phyloP scores from a whole-genome alignment of 2,113 vertebrate genomes.

The Sakesphorus luctuosus region DNA sequence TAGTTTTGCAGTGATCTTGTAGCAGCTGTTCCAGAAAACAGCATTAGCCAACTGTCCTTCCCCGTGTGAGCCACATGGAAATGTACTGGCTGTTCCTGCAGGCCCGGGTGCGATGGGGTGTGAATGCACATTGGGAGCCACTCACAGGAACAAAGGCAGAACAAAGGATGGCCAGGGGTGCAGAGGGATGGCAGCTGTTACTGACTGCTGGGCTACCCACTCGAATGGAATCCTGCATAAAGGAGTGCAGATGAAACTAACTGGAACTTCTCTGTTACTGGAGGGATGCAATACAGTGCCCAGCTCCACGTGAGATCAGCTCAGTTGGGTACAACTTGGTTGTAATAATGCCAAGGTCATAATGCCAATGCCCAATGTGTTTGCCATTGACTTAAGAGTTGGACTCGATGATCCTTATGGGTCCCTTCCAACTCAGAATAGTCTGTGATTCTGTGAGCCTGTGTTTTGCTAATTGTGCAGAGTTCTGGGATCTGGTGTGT shows the following conservation, averaged over 20 bases:
- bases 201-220: not conserved
- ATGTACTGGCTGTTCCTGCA: not conserved
- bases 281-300: not conserved
- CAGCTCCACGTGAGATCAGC: not conserved
- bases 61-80: not conserved
- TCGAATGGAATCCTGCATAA: not conserved
- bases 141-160: not conserved
- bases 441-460: not conserved
- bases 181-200: not conserved
- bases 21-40: not conserved
- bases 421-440: no score
- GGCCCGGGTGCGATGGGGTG: not conserved
- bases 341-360: no score
- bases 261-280: not conserved
- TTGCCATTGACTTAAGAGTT: no score
- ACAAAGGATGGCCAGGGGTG: not conserved
- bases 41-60: not conserved
- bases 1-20: not conserved
- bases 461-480: not conserved
- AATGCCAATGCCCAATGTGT: no score
- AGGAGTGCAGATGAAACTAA: not conserved
- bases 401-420: no score
- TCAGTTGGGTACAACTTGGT: no score
- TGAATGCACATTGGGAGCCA: rapidly evolving
- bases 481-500: not conserved